Evolutionary conservation across 2,888 invertebrate genomes (phyloP).

Genomic region (Clostera curtula): DNA sequence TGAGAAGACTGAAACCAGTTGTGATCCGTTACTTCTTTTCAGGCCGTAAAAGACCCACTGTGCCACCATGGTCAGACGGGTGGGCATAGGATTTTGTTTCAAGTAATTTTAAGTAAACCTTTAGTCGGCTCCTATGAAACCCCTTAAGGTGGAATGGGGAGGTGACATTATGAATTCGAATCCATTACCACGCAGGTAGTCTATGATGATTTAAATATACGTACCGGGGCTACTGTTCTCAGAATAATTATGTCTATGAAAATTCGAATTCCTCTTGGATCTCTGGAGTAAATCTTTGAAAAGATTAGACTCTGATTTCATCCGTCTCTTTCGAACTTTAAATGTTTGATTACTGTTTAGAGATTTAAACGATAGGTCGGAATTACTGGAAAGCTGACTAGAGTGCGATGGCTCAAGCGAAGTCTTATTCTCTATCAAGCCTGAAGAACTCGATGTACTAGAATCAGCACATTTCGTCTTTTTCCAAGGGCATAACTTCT

Average conservation of each 20-base stretch:
- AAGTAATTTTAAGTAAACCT: too few species aligned
- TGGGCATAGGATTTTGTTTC: too few species aligned
- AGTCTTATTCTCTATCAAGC: constrained; percentile 32
- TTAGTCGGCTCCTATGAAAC: too few species aligned
- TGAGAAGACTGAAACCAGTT: too few species aligned
- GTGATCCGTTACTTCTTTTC: too few species aligned
- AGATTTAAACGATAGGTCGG: constrained; percentile 60
- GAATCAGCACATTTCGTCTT: constrained; percentile 48
- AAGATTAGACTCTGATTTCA: constrained; percentile 52
- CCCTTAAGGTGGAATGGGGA: too few species aligned
- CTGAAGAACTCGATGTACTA: constrained; percentile 40
- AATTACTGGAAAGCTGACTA: constrained; percentile 42
- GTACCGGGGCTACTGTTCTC: constrained; percentile 41
- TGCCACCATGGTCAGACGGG: too few species aligned
- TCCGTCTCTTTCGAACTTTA: constrained; percentile 52
- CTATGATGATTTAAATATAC: too few species aligned
- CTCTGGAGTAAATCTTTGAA: constrained; percentile 48
- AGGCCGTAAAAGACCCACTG: too few species aligned
- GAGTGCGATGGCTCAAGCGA: constrained; percentile 23
- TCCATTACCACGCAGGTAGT: too few species aligned
- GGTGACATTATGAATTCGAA: too few species aligned
- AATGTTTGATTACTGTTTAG: constrained; percentile 50
- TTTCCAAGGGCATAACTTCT: constrained; percentile 40
- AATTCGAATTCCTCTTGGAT: constrained; percentile 36
- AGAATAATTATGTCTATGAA: constrained; percentile 29